Base-by-base conservation (phyloP, 2,888 invertebrate genomes). In the Tachina fera region DNA sequence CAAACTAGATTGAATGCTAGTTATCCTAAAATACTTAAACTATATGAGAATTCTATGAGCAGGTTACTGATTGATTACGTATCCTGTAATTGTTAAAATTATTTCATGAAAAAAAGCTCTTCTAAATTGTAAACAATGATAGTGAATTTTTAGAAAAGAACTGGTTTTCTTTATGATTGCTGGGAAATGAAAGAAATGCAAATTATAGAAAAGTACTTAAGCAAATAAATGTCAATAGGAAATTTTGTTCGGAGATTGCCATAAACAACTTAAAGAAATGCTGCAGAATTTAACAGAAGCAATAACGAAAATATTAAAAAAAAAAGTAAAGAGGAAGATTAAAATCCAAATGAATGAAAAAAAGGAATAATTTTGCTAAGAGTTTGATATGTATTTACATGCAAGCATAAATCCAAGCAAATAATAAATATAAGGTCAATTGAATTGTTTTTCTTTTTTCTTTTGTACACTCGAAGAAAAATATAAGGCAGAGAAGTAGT, bases 221-320 rank as follows among this genome's bases (percentile, higher is more conserved):
- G 47, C 39, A 80, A 65, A 80, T 84, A 72, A 80, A 76, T 76
- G 76, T 80, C 84, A 77, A 77, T 80, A 47, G 53, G 67, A 72
- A 77, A 70, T 72, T 74, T 19, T 13, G 13, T 19, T 22, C 4
- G 41, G 13, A 39, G 22, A 61, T 53, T 67, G 71, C 53, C 80
- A 72, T 84, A 80, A 80, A 80, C 84, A 76, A 72, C 67, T 80
- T 61, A 67, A 76, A 60, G 68, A 76, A 80, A 84, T 76, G 71
- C 67, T 58, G 75, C 84, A 72, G 58, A 76, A 80, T 76, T 60
- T 72, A 61, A 3, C 3, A 22, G 0, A 16, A 79, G 70, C 47
- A 71, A 31, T 58, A 60, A 65, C 9, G 9, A 71, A 71, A 61
- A 41, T 53, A 22, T 53, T 53, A 19, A 6, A 65, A 31, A 6